phyloP scores from a whole-genome alignment of 2,888 invertebrate genomes.

The Xanthorhoe designata region DNA sequence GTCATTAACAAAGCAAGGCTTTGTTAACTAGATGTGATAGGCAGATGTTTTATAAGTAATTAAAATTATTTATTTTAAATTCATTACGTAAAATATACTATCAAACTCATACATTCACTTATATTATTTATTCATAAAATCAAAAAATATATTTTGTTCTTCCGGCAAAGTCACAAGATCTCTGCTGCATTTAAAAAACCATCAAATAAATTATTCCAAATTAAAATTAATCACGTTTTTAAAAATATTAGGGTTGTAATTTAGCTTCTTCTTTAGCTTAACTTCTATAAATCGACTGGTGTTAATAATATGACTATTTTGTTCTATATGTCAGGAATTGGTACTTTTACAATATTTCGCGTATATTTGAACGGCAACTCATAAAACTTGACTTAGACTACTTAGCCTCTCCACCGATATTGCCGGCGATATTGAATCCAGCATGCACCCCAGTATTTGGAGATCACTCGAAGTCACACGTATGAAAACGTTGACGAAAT shows the following conservation, averaged over 20 bases:
- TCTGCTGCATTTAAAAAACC: too few relatives aligned
- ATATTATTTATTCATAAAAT: too few relatives aligned
- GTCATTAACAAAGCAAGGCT: not conserved
- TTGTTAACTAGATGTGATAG: not conserved
- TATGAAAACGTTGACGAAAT: constrained; percentile 59
- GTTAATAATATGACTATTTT: not conserved
- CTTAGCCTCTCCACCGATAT: constrained; percentile 64
- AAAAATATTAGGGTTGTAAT: too few relatives aligned
- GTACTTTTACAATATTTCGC: constrained; percentile 35
- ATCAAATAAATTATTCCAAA: too few relatives aligned
- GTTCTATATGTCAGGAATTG: constrained; percentile 2
- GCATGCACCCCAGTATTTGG: constrained; percentile 66
- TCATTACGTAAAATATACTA: too few relatives aligned
- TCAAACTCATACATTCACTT: too few relatives aligned
- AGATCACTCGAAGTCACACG: constrained; percentile 60
- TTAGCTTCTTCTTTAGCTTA: too few relatives aligned
- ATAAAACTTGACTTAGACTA: constrained; percentile 75
- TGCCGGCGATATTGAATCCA: constrained; percentile 69
- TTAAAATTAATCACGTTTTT: too few relatives aligned
- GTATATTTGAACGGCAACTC: constrained; percentile 61
- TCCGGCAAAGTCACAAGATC: too few relatives aligned
- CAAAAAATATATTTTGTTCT: too few relatives aligned
- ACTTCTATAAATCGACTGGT: too few relatives aligned
- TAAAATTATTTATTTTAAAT: too few relatives aligned
- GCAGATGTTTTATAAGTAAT: not conserved